A percentile compares a stretch with the other conserved stretches of the same genome.
phyloP scores from a whole-genome alignment of 2,888 invertebrate species.

The Ochlodes sylvanus region DNA sequence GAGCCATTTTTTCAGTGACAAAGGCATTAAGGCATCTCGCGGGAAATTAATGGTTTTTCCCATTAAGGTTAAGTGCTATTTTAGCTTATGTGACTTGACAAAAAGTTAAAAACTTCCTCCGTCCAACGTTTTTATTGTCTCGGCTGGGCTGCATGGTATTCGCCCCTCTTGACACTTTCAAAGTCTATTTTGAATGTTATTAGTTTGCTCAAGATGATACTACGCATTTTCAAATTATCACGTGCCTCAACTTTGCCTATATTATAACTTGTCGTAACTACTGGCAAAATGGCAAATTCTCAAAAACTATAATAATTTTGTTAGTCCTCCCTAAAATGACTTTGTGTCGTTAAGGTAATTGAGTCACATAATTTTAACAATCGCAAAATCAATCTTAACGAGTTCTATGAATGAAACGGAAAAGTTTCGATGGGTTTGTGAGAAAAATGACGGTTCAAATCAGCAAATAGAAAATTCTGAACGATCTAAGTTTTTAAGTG shows the following conservation, averaged over 20 bases:
- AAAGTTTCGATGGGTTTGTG: no score
- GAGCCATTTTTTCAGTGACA: conserved; percentile 65
- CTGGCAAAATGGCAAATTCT: no score
- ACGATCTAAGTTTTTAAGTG: not conserved
- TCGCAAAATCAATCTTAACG: no score
- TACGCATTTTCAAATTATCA: not conserved
- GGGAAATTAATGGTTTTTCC: conserved; percentile 72
- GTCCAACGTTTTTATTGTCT: conserved; percentile 52
- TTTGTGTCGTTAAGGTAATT: no score
- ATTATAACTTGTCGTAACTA: not conserved
- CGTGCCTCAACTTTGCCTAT: not conserved
- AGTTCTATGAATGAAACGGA: no score
- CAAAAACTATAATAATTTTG: no score
- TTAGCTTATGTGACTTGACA: conserved; percentile 75
- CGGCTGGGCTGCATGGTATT: conserved; percentile 31
- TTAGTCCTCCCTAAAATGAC: no score
- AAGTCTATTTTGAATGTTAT: not conserved
- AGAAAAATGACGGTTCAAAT: no score
- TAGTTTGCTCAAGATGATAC: not conserved
- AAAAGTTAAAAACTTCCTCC: conserved; percentile 64
- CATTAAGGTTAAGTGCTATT: conserved; percentile 79
- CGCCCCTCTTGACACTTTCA: not conserved
- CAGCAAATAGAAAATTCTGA: no score
- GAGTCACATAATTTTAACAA: no score
- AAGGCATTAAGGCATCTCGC: conserved; percentile 71